phyloP scores from a whole-genome alignment of 2,888 invertebrate species.

The Microctonus aethiopoides region DNA sequence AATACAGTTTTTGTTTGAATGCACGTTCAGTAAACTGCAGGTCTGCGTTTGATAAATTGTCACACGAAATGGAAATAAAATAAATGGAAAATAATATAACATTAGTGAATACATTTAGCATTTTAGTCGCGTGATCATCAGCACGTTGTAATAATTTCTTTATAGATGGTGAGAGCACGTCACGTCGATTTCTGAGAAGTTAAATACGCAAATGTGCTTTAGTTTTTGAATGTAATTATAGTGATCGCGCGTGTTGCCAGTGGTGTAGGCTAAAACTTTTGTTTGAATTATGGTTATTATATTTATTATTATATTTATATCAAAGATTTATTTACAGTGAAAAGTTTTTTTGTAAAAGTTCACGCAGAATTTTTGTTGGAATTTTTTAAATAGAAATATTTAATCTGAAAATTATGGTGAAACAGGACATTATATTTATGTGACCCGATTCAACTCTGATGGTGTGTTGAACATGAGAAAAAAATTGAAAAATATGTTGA shows the following conservation, averaged over 20 bases:
- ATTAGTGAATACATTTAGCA: conserved; percentile 11
- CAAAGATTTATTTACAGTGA: too few species aligned
- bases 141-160: conserved; percentile 55
- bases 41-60: too few species aligned
- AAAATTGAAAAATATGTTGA: too few species aligned
- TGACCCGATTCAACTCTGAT: too few species aligned
- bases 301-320: too few species aligned
- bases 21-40: too few species aligned
- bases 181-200: conserved; percentile 57
- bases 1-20: conserved; percentile 56
- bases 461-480: too few species aligned
- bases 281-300: conserved; percentile 7
- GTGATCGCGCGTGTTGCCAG: conserved; percentile 57
- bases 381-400: too few species aligned
- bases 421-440: too few species aligned
- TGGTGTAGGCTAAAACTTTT: conserved; percentile 14
- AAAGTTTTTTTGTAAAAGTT: too few species aligned
- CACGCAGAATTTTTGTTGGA: too few species aligned
- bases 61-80: not conserved
- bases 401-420: too few species aligned
- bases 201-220: conserved; percentile 41
- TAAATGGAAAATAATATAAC: not conserved
- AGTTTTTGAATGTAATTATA: conserved; percentile 57
- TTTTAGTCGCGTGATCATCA: conserved; percentile 30
- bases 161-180: conserved; percentile 49